Conservation (phyloP, 2,888 invertebrate species). For the Dicyrtomina minuta region DNA sequence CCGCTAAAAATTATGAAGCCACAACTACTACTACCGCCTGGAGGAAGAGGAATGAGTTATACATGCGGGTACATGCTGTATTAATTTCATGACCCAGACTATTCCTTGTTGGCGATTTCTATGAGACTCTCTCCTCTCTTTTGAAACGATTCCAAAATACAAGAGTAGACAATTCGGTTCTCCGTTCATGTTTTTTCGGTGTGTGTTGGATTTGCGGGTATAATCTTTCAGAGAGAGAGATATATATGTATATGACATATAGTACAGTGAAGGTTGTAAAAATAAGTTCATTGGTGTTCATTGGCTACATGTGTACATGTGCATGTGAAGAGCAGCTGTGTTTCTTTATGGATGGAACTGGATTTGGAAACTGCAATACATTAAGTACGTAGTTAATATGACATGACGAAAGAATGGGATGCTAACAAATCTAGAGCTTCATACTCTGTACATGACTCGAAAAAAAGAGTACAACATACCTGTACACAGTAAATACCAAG, state of each 20-base stretch:
- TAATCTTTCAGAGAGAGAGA: too few relatives aligned
- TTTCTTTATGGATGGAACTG: constrained; percentile 30
- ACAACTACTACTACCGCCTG: constrained; percentile 12
- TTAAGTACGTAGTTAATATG: constrained; percentile 38
- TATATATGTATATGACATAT: too few relatives aligned
- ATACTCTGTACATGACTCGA: too few relatives aligned
- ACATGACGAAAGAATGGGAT: constrained; percentile 37
- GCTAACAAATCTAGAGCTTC: constrained; percentile 15
- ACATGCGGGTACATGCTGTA: constrained; percentile 27
- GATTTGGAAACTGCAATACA: constrained; percentile 31
- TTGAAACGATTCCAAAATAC: constrained; percentile 42
- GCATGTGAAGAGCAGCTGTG: constrained; percentile 43
- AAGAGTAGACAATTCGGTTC: constrained; percentile 40
- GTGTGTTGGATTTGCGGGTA: constrained; percentile 1
- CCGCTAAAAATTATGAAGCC: constrained; percentile 9
- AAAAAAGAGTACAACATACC: too few relatives aligned
- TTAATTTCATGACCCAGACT: constrained; percentile 39
- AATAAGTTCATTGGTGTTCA: too few relatives aligned
- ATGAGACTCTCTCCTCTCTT: constrained; percentile 27
- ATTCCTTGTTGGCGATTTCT: constrained; percentile 33
- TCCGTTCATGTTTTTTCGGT: constrained; percentile 16
- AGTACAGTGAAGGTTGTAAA: too few relatives aligned
- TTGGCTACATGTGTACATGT: not conserved
- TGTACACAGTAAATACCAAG: too few relatives aligned
- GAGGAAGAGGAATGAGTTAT: constrained; percentile 10